Conservation (phyloP, 2,888 invertebrate genomes). For the Scaeva pyrastri region DNA sequence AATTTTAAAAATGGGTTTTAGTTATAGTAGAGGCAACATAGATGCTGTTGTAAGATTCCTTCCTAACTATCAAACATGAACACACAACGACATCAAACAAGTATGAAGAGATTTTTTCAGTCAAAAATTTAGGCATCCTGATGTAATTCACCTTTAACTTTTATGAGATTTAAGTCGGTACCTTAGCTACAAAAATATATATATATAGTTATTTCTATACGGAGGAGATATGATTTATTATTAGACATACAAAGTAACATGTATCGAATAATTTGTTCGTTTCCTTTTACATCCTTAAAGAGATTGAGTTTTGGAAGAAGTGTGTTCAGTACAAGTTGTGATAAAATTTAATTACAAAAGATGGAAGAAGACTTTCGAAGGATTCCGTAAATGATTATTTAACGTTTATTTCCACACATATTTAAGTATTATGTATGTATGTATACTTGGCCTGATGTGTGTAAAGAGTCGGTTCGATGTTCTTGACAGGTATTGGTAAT, state of each 20-base stretch:
- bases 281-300: not conserved
- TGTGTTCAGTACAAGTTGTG: constrained; percentile 13
- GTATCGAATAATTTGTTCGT: constrained; percentile 56
- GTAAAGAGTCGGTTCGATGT: not conserved
- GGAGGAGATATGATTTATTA: constrained; percentile 67
- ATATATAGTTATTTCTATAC: constrained; percentile 31
- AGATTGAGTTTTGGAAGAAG: not conserved
- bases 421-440: no score
- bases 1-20: no score
- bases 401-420: not conserved
- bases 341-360: constrained; percentile 24
- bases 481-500: constrained; percentile 47
- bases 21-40: no score
- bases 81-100: no score
- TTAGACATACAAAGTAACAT: constrained; percentile 46
- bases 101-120: no score
- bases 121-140: no score
- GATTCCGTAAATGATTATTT: not conserved
- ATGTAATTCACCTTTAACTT: not conserved
- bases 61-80: no score
- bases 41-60: no score
- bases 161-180: not conserved
- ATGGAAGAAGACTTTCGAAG: not conserved
- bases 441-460: not conserved
- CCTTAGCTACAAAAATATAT: not conserved